A percentile compares a stretch with the other conserved stretches of the same genome.
Conservation (phyloP, 2,797 vertebrate genomes). For the Gambusia yucatana region DNA sequence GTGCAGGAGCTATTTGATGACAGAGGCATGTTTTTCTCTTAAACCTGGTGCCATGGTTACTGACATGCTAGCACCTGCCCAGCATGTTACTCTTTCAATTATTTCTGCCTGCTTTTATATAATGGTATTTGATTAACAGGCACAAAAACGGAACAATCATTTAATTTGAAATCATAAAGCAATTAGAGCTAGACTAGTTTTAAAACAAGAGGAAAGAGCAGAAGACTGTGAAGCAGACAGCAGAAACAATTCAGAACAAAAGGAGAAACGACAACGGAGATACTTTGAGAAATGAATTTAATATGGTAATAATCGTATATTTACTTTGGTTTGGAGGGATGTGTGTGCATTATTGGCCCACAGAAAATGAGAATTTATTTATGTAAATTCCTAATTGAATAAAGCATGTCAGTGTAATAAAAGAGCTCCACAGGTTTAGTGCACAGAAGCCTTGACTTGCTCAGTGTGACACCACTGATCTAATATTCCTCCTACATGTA, state of each 20-base stretch:
- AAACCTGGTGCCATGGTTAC: slow-evolving; percentile 84
- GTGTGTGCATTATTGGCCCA: slow-evolving; percentile 85
- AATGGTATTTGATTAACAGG: slow-evolving; percentile 86
- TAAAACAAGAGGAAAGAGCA: slow-evolving; percentile 71
- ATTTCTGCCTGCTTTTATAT: slow-evolving; percentile 83
- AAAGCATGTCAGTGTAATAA: slow-evolving; percentile 87
- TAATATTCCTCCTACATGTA: slow-evolving; percentile 81
- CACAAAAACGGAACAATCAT: slow-evolving; percentile 80
- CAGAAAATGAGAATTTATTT: slow-evolving; percentile 88
- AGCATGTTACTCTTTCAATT: slow-evolving; percentile 81
- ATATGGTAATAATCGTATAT: slow-evolving; percentile 88
- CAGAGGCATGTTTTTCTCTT: slow-evolving; percentile 81
- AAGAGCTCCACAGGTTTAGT: slow-evolving; percentile 87
- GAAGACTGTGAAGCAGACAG: slow-evolving; percentile 60
- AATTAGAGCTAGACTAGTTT: slow-evolving; percentile 77
- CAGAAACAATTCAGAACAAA: slow-evolving; percentile 63
- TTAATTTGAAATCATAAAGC: slow-evolving; percentile 87
- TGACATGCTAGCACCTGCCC: slow-evolving; percentile 92
- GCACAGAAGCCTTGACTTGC: slow-evolving; percentile 81
- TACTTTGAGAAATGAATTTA: slow-evolving; percentile 88
- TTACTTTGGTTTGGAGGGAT: slow-evolving; percentile 87
- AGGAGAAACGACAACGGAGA: slow-evolving; percentile 79
- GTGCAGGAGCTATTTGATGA: slow-evolving; percentile 87
- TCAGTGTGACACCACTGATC: slow-evolving; percentile 82
- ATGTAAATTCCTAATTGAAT: slow-evolving; percentile 89